Percentiles rank a stretch among this genome's conserved stretches.
Evolutionary conservation across 2,113 vertebrate species (phyloP).

Genomic region (Urocolius indicus): DNA sequence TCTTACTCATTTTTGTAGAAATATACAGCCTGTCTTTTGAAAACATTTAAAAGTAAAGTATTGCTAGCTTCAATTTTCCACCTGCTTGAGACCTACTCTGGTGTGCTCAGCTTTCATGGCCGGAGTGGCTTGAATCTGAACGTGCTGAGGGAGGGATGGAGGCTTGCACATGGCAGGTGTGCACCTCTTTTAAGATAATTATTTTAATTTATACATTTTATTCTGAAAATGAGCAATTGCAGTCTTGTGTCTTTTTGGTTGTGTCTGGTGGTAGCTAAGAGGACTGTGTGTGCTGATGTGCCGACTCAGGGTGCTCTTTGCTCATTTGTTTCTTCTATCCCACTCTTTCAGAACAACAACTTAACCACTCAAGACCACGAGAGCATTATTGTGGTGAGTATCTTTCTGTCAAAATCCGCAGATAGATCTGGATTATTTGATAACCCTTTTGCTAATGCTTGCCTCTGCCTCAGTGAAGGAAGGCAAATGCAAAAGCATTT

Average conservation of each 20-base stretch:
- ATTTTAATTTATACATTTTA: background rate
- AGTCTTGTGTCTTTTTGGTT: background rate
- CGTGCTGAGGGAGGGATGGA: background rate
- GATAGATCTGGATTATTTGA: background rate
- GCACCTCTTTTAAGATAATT: background rate
- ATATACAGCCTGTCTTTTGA: background rate
- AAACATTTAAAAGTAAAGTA: background rate
- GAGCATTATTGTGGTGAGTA: constrained; percentile 98
- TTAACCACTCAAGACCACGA: constrained; percentile 97
- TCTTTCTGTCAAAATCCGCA: background rate
- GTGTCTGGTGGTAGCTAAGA: background rate
- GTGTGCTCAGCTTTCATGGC: background rate
- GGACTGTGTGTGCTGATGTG: background rate
- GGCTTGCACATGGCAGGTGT: background rate
- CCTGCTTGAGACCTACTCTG: background rate
- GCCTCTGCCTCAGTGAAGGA: background rate
- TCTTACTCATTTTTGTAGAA: background rate
- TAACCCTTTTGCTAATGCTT: background rate
- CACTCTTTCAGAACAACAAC: constrained; percentile 88
- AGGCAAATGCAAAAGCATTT: background rate
- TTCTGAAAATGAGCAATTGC: background rate
- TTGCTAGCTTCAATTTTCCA: background rate
- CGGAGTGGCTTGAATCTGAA: background rate
- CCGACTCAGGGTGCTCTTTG: background rate
- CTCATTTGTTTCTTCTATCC: background rate